Conservation (phyloP, 2,113 vertebrate species). For the Rhineura floridana region DNA sequence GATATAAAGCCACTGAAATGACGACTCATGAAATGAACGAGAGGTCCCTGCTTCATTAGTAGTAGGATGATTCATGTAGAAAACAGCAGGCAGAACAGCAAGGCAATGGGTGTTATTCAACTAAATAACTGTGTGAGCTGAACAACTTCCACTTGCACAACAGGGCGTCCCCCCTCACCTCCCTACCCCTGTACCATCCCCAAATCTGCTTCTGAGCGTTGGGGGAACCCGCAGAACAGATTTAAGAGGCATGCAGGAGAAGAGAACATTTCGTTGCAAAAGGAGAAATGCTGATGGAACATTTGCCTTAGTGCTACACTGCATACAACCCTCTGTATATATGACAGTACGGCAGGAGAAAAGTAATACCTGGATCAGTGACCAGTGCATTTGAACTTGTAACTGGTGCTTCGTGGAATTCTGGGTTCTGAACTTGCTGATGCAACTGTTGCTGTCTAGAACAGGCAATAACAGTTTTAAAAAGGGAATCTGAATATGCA, state of each 20-base stretch:
- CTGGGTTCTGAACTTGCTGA: conserved; percentile 42
- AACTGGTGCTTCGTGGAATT: conserved; percentile 36
- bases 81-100: not conserved
- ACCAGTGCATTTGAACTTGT: conserved; percentile 48
- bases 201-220: too few relatives aligned
- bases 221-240: too few relatives aligned
- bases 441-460: conserved; percentile 72
- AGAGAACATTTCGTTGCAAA: too few relatives aligned
- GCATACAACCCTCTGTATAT: too few relatives aligned
- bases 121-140: too few relatives aligned
- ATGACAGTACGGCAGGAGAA: not conserved
- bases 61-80: not conserved
- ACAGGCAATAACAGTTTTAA: conserved; percentile 11
- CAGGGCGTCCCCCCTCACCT: too few relatives aligned
- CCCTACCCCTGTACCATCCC: too few relatives aligned
- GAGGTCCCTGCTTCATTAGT: not conserved
- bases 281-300: too few relatives aligned
- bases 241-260: too few relatives aligned
- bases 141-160: too few relatives aligned
- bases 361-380: conserved; percentile 64
- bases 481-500: conserved; percentile 9
- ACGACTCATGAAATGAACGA: not conserved
- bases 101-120: too few relatives aligned
- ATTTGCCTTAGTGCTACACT: too few relatives aligned
- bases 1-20: not conserved